phyloP scores from a whole-genome alignment of 1,140 invertebrate genomes.

The Drosophila sturtevanti region DNA sequence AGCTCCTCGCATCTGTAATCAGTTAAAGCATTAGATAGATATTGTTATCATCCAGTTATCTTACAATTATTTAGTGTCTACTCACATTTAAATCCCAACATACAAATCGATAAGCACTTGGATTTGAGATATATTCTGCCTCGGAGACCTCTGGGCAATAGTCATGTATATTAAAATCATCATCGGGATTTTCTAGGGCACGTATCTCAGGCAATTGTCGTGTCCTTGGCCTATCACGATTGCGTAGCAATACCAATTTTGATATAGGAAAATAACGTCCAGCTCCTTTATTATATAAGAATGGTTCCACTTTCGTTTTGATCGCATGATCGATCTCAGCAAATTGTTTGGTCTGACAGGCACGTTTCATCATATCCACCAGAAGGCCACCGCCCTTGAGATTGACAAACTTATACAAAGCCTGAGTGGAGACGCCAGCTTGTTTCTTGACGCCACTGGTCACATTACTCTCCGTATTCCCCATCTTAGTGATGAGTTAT shows the following conservation, averaged over 20 bases:
- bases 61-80: neutral
- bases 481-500: conserved; percentile 85
- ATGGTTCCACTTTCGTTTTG: conserved; percentile 93
- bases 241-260: conserved; percentile 92
- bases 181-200: conserved; percentile 91
- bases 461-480: conserved; percentile 96
- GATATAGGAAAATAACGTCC: conserved; percentile 94
- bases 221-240: conserved; percentile 91
- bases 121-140: conserved; percentile 85
- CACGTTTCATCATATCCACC: conserved; percentile 96
- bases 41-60: neutral
- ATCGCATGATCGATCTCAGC: conserved; percentile 95
- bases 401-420: conserved; percentile 93
- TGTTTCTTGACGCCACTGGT: conserved; percentile 96
- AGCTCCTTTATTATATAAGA: conserved; percentile 96
- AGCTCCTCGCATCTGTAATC: conserved; percentile 90
- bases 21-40: neutral
- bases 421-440: conserved; percentile 90
- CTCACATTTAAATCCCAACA: conserved; percentile 94
- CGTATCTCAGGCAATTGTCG: conserved; percentile 90
- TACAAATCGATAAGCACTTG: conserved; percentile 89
- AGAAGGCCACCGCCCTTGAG: conserved; percentile 95
- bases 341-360: conserved; percentile 93
- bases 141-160: conserved; percentile 85
- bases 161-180: conserved; percentile 91